These are phyloP conservation scores for Toxotes jaculatrix DNA, from an alignment of 2,113 vertebrate genomes.

Conservation along the genomic window DNA sequence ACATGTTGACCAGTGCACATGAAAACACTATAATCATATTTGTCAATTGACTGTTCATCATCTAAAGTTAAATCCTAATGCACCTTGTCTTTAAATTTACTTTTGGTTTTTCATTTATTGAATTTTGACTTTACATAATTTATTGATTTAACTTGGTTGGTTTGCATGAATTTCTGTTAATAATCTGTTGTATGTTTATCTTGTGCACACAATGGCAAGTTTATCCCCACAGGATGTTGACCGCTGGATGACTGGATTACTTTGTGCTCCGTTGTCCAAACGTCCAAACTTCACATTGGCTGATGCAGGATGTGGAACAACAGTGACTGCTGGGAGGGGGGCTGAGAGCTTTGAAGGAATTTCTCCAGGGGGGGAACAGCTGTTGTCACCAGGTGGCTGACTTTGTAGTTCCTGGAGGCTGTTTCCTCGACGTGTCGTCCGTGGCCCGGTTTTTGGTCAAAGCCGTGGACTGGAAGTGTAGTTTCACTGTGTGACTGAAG, in stretches of 20 bases:
- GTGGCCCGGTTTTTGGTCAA: slow-evolving; percentile 28
- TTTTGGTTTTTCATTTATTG: too few relatives aligned
- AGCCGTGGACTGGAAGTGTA: slow-evolving; percentile 6
- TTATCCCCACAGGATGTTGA: not conserved
- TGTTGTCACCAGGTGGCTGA: slow-evolving; percentile 46
- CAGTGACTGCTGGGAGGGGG: slow-evolving; percentile 28
- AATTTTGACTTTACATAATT: too few relatives aligned
- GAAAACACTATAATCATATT: not conserved
- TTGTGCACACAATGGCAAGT: not conserved
- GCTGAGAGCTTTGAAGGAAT: slow-evolving; percentile 26
- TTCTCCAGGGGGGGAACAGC: slow-evolving; percentile 52
- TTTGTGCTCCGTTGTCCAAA: slow-evolving; percentile 3
- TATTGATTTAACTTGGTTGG: not conserved
- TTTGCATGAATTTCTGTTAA: not conserved
- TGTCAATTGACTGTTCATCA: not conserved
- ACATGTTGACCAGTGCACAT: not conserved
- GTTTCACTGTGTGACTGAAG: not conserved
- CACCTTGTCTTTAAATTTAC: not conserved
- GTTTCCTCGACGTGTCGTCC: slow-evolving; percentile 26
- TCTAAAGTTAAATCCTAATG: not conserved
- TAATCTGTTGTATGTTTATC: not conserved
- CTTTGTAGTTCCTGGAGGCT: slow-evolving; percentile 5
- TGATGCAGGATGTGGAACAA: not conserved
- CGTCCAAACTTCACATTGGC: slow-evolving; percentile 10
- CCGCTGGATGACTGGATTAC: not conserved